Evolutionary conservation across 2,888 invertebrate species (phyloP).

Genomic region (Hoplodrina blanda): DNA sequence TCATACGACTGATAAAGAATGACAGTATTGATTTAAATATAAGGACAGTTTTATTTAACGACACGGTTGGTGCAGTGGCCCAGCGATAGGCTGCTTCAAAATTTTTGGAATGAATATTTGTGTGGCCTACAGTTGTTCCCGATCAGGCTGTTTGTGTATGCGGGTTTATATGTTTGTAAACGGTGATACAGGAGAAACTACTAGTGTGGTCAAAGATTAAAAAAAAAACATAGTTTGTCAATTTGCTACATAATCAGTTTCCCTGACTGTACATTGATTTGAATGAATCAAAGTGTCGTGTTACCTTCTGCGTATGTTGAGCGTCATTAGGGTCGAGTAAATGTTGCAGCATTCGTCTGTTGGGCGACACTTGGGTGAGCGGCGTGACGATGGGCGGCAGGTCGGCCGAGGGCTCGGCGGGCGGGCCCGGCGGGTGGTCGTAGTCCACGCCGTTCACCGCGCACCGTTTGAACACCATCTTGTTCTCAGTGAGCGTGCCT

Average conservation of each 20-base stretch:
- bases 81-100: too few relatives aligned
- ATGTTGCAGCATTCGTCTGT: conserved; percentile 83
- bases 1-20: not conserved
- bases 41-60: not conserved
- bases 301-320: conserved; percentile 91
- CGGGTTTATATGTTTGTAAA: too few relatives aligned
- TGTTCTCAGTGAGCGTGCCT: conserved; percentile 99
- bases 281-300: conserved; percentile 1
- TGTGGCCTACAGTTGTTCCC: too few relatives aligned
- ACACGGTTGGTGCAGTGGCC: too few relatives aligned
- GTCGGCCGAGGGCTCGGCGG: conserved; percentile 91
- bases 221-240: too few relatives aligned
- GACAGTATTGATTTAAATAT: not conserved
- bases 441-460: conserved; percentile 97
- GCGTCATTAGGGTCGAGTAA: conserved; percentile 82
- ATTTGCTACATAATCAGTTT: conserved; percentile 1
- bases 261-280: not conserved
- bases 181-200: too few relatives aligned
- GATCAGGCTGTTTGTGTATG: too few relatives aligned
- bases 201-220: too few relatives aligned
- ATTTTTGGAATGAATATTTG: too few relatives aligned
- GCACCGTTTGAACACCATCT: conserved; percentile 98
- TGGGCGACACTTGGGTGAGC: conserved; percentile 86
- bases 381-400: conserved; percentile 87
- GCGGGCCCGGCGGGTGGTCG: conserved; percentile 94